Conservation (phyloP, 2,113 vertebrate species). For the Cebus imitator region DNA sequence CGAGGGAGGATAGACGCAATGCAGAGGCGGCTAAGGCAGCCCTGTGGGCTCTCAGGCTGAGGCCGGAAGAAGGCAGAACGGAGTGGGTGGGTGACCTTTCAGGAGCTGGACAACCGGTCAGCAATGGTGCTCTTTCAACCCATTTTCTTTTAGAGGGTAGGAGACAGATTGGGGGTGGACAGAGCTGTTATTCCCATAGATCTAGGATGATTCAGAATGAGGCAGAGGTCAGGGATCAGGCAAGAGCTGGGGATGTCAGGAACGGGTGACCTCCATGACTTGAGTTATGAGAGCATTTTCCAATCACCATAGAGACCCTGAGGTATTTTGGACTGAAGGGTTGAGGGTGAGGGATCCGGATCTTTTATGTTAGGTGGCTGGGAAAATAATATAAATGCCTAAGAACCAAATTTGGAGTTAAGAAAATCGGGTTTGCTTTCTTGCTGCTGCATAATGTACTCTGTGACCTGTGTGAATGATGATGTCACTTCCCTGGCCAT, state of each 20-base stretch:
- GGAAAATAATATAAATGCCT: neutral
- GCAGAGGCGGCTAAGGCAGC: neutral
- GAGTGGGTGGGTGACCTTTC: slow-evolving; percentile 42
- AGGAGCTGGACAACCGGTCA: neutral
- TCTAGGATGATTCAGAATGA: neutral
- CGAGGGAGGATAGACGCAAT: neutral
- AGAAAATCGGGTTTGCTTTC: neutral
- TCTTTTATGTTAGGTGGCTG: slow-evolving; percentile 26
- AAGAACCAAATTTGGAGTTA: neutral
- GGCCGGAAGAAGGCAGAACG: slow-evolving; percentile 4
- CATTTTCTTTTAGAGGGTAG: neutral
- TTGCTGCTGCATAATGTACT: neutral
- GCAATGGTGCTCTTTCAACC: neutral
- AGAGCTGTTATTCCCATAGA: neutral
- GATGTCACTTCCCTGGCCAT: neutral
- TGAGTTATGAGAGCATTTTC: slow-evolving; percentile 21
- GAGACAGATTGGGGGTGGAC: neutral
- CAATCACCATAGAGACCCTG: slow-evolving; percentile 61
- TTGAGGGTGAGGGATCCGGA: neutral
- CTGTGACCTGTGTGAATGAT: neutral
- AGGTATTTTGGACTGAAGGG: slow-evolving; percentile 36
- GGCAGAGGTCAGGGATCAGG: slow-evolving; percentile 45
- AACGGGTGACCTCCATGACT: slow-evolving; percentile 1
- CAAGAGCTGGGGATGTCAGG: neutral
- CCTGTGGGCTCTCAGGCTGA: neutral